phyloP scores from a whole-genome alignment of 1,140 invertebrate genomes.

The Aphelinus certus region DNA sequence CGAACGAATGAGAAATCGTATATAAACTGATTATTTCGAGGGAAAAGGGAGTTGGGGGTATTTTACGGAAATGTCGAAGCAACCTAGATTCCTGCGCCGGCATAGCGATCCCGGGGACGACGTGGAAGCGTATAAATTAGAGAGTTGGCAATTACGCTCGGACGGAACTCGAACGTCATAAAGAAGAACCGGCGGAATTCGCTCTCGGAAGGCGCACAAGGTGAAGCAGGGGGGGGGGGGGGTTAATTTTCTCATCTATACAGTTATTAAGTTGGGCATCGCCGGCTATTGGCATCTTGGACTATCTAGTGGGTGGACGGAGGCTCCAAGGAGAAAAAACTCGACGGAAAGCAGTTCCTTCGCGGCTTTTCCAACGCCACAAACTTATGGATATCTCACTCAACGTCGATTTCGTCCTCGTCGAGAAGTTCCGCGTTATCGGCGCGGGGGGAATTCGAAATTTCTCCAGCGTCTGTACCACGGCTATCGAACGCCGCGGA shows the following conservation, averaged over 20 bases:
- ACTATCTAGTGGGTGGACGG: no score
- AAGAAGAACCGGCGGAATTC: neutral
- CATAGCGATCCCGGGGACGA: neutral
- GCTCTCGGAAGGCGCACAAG: neutral
- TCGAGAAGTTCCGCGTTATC: no score
- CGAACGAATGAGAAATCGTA: no score
- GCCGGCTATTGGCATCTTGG: neutral
- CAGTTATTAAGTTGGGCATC: constrained; percentile 3
- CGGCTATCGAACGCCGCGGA: no score
- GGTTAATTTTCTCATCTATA: constrained; percentile 5
- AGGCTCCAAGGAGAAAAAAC: no score
- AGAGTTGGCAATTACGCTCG: constrained; percentile 10
- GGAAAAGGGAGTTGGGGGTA: neutral
- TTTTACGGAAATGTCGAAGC: constrained; percentile 1
- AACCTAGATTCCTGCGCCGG: constrained; percentile 3
- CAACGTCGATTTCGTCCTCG: no score
- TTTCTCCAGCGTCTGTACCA: no score
- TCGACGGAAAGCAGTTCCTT: no score
- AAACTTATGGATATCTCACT: no score
- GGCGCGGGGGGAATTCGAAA: no score
- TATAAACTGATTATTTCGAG: neutral
- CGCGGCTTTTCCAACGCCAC: no score
- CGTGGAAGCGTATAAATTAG: constrained; percentile 13
- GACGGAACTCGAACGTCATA: neutral
- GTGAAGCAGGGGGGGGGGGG: neutral